Conservation (phyloP, 2,113 vertebrate genomes). For the Cyprinodon brontotheroides region DNA sequence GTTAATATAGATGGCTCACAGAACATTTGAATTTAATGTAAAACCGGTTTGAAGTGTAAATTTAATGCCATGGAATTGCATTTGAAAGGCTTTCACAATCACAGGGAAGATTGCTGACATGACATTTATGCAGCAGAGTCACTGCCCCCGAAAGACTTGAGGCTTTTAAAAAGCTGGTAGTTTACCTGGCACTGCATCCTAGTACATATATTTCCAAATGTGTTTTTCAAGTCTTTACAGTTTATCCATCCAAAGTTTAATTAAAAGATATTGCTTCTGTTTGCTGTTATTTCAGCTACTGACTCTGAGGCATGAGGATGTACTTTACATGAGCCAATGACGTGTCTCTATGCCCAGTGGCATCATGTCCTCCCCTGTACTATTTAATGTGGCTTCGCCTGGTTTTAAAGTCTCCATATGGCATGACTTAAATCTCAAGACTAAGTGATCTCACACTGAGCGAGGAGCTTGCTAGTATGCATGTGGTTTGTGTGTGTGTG, state of each 20-base stretch:
- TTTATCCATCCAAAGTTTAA: neutral
- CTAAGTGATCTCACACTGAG: slow-evolving; percentile 65
- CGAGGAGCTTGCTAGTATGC: slow-evolving; percentile 38
- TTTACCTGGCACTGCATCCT: too few species aligned
- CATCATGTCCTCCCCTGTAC: slow-evolving; percentile 30
- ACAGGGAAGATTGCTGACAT: too few species aligned
- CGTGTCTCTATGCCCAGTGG: slow-evolving; percentile 10
- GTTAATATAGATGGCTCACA: too few species aligned
- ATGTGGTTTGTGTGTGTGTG: slow-evolving; percentile 43
- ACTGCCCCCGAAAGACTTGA: too few species aligned
- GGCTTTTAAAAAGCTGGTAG: too few species aligned
- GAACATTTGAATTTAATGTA: too few species aligned
- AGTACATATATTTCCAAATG: neutral
- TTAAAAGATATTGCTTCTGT: slow-evolving; percentile 15
- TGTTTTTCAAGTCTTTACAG: neutral
- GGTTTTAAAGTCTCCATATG: slow-evolving; percentile 65
- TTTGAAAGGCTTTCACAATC: too few species aligned
- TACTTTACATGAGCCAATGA: slow-evolving; percentile 31
- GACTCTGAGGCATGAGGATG: slow-evolving; percentile 22
- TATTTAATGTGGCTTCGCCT: slow-evolving; percentile 54
- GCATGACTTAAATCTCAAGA: slow-evolving; percentile 65
- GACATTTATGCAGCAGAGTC: too few species aligned
- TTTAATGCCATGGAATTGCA: too few species aligned
- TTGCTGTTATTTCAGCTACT: slow-evolving; percentile 10
- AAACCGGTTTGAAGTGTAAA: too few species aligned